Base-by-base conservation (phyloP, 2,888 invertebrate genomes). In the Siphonodentalium dalli region DNA sequence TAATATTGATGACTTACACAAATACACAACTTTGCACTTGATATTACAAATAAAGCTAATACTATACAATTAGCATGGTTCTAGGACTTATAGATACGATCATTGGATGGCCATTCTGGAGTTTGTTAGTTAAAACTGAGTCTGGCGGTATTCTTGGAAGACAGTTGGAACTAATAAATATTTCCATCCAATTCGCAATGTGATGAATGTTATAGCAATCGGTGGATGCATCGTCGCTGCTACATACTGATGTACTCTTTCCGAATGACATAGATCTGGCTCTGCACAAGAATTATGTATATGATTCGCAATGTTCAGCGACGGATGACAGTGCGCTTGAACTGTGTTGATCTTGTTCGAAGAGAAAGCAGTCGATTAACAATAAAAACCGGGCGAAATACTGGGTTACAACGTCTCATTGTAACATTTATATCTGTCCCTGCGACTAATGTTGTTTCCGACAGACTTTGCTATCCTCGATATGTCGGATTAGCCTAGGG, bases 281-380 rank as follows among this genome's bases (percentile, higher is more conserved):
- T 15, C 39, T 40, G 24, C 9, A 6, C 21, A 47, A 47, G 34
- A 48, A 52, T 34, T 43, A 47, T 5, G 23, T 57, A 2, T 57
- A 52, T 15, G 20, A 42, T 11, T 45, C 47, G 1, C 39, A 52
- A 2, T 52, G 51, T 39, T 20, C 1, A 28, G 43, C 24, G 11
- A 23, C 42, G 13, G 38, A 44, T 13, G 44, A 59, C 26, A 40
- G 40, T 9, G 6, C 38, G 11, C 29, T 51, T 4, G 54, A 58
- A 55, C 44, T 11, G 49, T 59, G 52, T 43, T 55, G 11, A 27
- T 55, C 1, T 45, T 55, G 34, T 28, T 55, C 4, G 55, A 59
- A 15, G 15, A 51, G 4, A 56, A 61, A 28, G 54, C 40, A 5
- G 41, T 54, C 28, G 61, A 57, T 34, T 57, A 60, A 26, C 34